Evolutionary conservation across 2,113 vertebrate genomes (phyloP).

Genomic region (Platycercus adscitus): DNA sequence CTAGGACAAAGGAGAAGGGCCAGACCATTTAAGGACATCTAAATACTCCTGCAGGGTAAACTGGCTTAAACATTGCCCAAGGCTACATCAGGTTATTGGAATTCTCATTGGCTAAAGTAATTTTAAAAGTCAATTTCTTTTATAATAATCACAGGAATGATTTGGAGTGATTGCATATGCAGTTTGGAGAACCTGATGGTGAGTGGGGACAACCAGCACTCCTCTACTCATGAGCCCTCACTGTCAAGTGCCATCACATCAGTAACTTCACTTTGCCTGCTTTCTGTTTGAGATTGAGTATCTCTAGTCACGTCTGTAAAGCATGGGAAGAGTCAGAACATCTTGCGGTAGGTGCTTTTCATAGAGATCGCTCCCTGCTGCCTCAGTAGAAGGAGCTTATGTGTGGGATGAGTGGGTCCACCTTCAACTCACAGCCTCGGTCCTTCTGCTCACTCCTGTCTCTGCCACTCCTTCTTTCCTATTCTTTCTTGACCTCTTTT

Average conservation of each 20-base stretch:
- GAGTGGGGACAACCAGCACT: neutral
- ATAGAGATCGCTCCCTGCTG: neutral
- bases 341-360: conserved; percentile 46
- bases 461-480: conserved; percentile 13
- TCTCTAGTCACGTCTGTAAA: conserved; percentile 6
- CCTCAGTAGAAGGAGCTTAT: conserved; percentile 42
- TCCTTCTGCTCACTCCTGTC: neutral
- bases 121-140: neutral
- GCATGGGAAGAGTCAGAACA: conserved; percentile 31
- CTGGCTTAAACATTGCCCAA: neutral
- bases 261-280: neutral
- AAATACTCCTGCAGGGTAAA: neutral
- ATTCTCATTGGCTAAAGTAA: neutral
- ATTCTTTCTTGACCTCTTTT: conserved; percentile 42
- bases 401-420: conserved; percentile 51
- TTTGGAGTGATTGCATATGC: neutral
- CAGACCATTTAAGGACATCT: neutral
- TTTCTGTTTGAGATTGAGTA: neutral
- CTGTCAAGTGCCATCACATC: neutral
- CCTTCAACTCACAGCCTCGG: conserved; percentile 30
- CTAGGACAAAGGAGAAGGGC: neutral
- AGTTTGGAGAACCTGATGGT: neutral
- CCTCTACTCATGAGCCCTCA: neutral
- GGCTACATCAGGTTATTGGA: neutral
- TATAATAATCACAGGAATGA: neutral